Base-by-base conservation (phyloP, 30 jellyfish, hydroid and myxozoan genomes). In the Mastigias papua region DNA sequence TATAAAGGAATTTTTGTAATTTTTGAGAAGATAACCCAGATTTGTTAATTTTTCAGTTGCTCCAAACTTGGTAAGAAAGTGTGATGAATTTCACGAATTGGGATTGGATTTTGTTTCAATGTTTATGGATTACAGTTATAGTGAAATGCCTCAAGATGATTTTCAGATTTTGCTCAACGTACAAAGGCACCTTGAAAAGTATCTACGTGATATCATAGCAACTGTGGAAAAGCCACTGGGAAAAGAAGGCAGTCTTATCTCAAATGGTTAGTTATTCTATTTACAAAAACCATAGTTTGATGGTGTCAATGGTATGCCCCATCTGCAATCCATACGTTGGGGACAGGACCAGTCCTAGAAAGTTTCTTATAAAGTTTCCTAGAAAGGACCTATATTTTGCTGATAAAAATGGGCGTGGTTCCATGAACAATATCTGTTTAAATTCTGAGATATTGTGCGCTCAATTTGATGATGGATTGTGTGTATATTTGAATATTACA, bases 211-310 rank as follows among this genome's bases (percentile, higher is more conserved):
- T 35, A 32, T 80, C 20, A 4, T 80, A 19, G 32, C 33, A 32
- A 11, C 57, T 4, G 26, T 64, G 54, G 26, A 60, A 72, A 46
- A 80, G 22, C 51, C 28, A 8, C 13, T 48, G 33, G 74, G 86
- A 22, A 35, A 75, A 19, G 86, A 49, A 34, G 74, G 34, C 73
- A 23, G 1, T 75, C 58, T 75, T 23, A 75, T 23, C 4, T 48
- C 86, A 75, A 75, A 75, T 48, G 86, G 86, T 29, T 48, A 4
- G 31, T 75, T 9, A 29, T 28, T 30, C 19, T 62, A 32, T 69
- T 2, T 25, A 4, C n/a, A n/a, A n/a, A n/a, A n/a, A n/a, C n/a
- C n/a, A n/a, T n/a, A n/a, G n/a, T n/a, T n/a, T n/a, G n/a, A n/a
- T n/a, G n/a, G n/a, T n/a, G n/a, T n/a, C n/a, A n/a, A n/a, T n/a